A percentile compares a stretch with the other conserved stretches of the same genome.
phyloP scores from a whole-genome alignment of 2,888 invertebrate genomes.

The Lithophane socia region DNA sequence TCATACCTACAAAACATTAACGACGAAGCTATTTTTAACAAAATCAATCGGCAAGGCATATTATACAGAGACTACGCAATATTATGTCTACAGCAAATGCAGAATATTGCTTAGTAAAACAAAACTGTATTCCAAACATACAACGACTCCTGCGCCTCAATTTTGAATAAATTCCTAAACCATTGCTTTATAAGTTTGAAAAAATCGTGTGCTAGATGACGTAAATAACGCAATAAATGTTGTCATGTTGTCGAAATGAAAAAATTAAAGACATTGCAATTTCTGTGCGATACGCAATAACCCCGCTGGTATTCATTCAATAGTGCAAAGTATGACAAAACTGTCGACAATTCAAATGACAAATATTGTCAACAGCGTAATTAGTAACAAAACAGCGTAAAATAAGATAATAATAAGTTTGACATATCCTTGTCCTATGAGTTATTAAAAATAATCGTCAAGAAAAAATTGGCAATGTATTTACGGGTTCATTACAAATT shows the following conservation, averaged over 20 bases:
- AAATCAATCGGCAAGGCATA: slow-evolving; percentile 13
- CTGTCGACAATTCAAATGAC: slow-evolving; percentile 2
- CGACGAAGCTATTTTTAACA: background rate
- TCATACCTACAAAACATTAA: background rate
- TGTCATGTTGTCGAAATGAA: too few species aligned
- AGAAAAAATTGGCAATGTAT: background rate
- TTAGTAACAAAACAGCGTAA: slow-evolving; percentile 72
- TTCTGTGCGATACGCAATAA: too few species aligned
- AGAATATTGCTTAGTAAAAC: slow-evolving; percentile 14
- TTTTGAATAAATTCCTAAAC: too few species aligned
- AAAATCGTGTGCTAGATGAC: too few species aligned
- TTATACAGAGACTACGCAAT: background rate
- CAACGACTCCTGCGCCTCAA: background rate
- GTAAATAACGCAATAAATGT: too few species aligned
- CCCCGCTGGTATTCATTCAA: too few species aligned
- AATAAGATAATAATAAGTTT: slow-evolving; percentile 74
- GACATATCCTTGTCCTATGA: slow-evolving; percentile 31
- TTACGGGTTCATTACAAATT: slow-evolving; percentile 28
- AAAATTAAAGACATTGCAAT: too few species aligned
- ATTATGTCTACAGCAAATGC: background rate
- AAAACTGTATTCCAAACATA: background rate
- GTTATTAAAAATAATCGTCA: slow-evolving; percentile 48
- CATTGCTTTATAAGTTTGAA: too few species aligned
- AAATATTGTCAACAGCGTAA: slow-evolving; percentile 61
- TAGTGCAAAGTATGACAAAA: slow-evolving; percentile 7